Base-by-base conservation (phyloP, 2,797 vertebrate genomes). In the Bradypus variegatus region DNA sequence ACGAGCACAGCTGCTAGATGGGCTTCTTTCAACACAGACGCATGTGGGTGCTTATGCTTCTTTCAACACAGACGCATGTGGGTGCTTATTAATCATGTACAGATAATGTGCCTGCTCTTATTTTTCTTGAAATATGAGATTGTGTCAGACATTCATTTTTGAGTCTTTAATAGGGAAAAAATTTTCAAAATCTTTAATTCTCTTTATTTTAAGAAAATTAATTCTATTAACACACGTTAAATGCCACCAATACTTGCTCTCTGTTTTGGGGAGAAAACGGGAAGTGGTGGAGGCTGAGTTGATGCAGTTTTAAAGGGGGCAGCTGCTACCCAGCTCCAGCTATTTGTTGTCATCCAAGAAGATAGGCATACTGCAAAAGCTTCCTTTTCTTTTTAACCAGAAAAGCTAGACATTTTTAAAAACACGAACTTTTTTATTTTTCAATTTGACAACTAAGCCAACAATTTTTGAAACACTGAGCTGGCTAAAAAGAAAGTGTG, bases 281-380 rank as follows among this genome's bases (percentile, higher is more conserved):
- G 48, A 48, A 38, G 25, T 8, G 18, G 84, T 29, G 76, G 67
- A 45, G 75, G 58, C 77, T 25, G 25, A 0, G 38, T 89, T 6
- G 31, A 73, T 0, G 31, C 6, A 41, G 4, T 53, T 48, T 13
- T 33, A 4, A 14, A 4, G 41, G 41, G 41, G 41, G 41, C 41
- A 45, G 41, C 41, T 45, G 41, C 41, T 45, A 45, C 41, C 41
- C 41, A 45, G 77, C 38, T 16, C 1, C 2, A 25, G 31, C 2
- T 38, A 6, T 5, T 9, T 12, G 23, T 1, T 6, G 7, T 50
- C 7, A 0, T 2, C 12, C 18, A 33, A 45, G 19, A 36, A 1
- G 29, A 4, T 4, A 23, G 62, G 36, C 27, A 36, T 10, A 13
- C 31, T 29, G 31, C 33, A 58, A 76, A 29, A 45, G 38, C 33